Evolutionary conservation across 2,797 vertebrate genomes (phyloP).

Genomic region (Trematomus bernacchii): DNA sequence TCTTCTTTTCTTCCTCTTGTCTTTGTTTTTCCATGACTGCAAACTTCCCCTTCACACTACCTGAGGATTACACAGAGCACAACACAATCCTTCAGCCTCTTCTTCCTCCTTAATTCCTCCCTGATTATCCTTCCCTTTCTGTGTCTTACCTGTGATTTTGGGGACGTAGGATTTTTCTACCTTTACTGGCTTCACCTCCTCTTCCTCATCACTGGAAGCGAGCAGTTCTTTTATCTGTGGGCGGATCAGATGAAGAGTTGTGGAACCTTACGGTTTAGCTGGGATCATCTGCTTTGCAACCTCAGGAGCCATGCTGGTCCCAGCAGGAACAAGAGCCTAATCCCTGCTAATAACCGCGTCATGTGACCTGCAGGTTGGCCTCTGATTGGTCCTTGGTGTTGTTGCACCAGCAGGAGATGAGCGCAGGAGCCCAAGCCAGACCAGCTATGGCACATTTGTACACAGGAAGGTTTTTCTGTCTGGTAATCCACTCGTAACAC

Average conservation of each 20-base stretch:
- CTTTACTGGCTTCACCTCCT: slow-evolving; percentile 90
- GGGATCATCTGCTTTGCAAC: slow-evolving; percentile 83
- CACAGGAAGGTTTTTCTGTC: slow-evolving; percentile 50
- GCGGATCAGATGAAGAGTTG: slow-evolving; percentile 71
- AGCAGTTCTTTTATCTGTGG: slow-evolving; percentile 96
- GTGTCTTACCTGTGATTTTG: slow-evolving; percentile 94
- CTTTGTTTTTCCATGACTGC: slow-evolving; percentile 99
- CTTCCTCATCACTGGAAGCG: slow-evolving; percentile 95
- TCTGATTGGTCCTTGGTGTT: slow-evolving; percentile 77
- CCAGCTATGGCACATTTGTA: slow-evolving; percentile 40
- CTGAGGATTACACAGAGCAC: slow-evolving; percentile 78
- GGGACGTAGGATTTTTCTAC: slow-evolving; percentile 96
- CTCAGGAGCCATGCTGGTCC: slow-evolving; percentile 82
- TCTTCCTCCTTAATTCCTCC: background rate
- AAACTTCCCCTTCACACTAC: slow-evolving; percentile 98
- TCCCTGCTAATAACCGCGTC: slow-evolving; percentile 80
- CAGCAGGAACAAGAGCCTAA: slow-evolving; percentile 79
- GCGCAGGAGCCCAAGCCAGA: slow-evolving; percentile 53
- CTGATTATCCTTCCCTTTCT: background rate
- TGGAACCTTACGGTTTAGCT: slow-evolving; percentile 80
- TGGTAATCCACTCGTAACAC: slow-evolving; percentile 71
- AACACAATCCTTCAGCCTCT: slow-evolving; percentile 42
- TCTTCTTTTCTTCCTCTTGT: slow-evolving; percentile 93
- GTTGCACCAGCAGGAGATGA: slow-evolving; percentile 72
- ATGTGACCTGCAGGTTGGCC: slow-evolving; percentile 67